phyloP scores from a whole-genome alignment of 2,888 invertebrate species.

The Protodeltote pygarga region DNA sequence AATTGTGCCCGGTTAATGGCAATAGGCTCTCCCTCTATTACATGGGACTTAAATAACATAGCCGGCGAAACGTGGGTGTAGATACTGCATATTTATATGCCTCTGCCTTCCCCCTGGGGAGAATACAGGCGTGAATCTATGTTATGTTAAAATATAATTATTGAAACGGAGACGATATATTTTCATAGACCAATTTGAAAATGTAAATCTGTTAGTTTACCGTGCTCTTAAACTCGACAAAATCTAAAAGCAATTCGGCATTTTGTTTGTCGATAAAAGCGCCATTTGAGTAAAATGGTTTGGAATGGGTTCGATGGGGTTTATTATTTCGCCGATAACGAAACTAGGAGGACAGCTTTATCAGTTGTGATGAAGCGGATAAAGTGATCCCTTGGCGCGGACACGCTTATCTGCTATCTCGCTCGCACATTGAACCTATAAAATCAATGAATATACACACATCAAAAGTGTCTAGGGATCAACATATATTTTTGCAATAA shows the following conservation, averaged over 20 bases:
- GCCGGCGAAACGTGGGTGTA: too few relatives aligned
- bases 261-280: constrained; percentile 26
- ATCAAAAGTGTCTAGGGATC: too few relatives aligned
- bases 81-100: too few relatives aligned
- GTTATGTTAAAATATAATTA: too few relatives aligned
- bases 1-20: too few relatives aligned
- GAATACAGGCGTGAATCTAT: too few relatives aligned
- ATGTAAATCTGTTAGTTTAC: constrained; percentile 14
- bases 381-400: constrained; percentile 1
- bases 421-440: too few relatives aligned
- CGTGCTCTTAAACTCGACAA: constrained; percentile 9
- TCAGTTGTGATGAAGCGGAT: constrained; percentile 3
- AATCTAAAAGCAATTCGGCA: constrained; percentile 25
- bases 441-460: too few relatives aligned
- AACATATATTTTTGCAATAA: too few relatives aligned
- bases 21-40: too few relatives aligned
- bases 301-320: constrained; percentile 9
- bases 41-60: too few relatives aligned
- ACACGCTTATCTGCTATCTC: background rate
- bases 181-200: background rate
- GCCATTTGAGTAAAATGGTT: constrained; percentile 12
- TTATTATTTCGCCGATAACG: constrained; percentile 7
- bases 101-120: too few relatives aligned
- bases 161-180: background rate
- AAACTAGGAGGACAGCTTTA: constrained; percentile 2